Conservation (phyloP, 2,113 vertebrate genomes). For the Diphyllodes magnificus region DNA sequence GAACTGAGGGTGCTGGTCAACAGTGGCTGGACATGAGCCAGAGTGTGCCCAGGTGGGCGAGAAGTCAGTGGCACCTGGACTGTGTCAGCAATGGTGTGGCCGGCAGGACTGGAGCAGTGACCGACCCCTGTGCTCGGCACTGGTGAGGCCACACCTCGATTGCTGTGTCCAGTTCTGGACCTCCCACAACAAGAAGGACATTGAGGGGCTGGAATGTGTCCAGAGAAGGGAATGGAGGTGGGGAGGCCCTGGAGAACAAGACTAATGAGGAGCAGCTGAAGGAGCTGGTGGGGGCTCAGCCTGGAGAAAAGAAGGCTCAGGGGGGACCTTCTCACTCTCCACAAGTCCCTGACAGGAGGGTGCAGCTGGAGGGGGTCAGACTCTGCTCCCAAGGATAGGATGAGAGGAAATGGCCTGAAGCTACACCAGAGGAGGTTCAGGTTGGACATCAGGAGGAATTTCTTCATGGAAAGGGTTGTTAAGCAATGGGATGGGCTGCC, state of each 20-base stretch:
- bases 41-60: not conserved
- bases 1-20: rapidly evolving
- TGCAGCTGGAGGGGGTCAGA: not conserved
- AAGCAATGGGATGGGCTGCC: not conserved
- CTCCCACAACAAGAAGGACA: not conserved
- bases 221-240: not conserved
- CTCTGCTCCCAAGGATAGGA: not conserved
- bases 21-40: not conserved
- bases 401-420: not conserved
- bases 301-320: not conserved
- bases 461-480: not conserved
- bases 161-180: not conserved
- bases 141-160: not conserved
- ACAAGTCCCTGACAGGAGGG: not conserved
- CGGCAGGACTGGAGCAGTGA: not conserved
- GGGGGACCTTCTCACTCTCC: not conserved
- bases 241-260: not conserved
- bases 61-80: not conserved
- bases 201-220: not conserved
- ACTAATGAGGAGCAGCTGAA: not conserved
- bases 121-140: not conserved
- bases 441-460: not conserved
- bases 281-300: not conserved
- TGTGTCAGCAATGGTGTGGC: not conserved
- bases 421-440: rapidly evolving